A percentile compares a stretch with the other conserved stretches of the same genome.
These are phyloP conservation scores for Lacerta agilis DNA, from an alignment of 2,797 vertebrate species.

Conservation along the genomic window DNA sequence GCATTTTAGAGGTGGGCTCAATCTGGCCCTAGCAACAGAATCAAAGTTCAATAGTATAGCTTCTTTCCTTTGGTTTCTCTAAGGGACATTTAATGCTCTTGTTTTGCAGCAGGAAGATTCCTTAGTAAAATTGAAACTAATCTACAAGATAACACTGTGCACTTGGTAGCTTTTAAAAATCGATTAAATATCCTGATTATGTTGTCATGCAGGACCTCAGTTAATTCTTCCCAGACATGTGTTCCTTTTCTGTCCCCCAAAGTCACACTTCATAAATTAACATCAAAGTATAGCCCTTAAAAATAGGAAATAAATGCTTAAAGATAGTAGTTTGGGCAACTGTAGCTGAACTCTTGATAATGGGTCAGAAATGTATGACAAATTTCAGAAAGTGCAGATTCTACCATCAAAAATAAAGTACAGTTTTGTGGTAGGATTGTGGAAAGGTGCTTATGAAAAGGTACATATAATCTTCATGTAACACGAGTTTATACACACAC, in stretches of 20 bases:
- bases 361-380: slow-evolving; percentile 46
- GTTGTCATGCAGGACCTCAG: slow-evolving; percentile 21
- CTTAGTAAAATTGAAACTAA: background rate
- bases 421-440: background rate
- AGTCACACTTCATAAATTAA: slow-evolving; percentile 48
- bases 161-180: slow-evolving; percentile 3
- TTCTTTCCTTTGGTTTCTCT: background rate
- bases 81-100: background rate
- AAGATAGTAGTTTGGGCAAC: slow-evolving; percentile 52
- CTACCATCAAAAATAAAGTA: background rate
- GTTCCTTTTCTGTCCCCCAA: slow-evolving; percentile 33
- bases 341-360: slow-evolving; percentile 13
- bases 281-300: slow-evolving; percentile 62
- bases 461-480: background rate
- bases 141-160: slow-evolving; percentile 6
- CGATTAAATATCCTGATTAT: slow-evolving; percentile 61
- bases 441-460: background rate
- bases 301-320: slow-evolving; percentile 30
- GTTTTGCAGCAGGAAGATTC: background rate
- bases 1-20: background rate
- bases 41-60: background rate
- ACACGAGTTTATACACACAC: background rate
- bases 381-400: background rate
- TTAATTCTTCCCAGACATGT: slow-evolving; percentile 47
- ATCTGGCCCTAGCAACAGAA: background rate